A percentile compares a stretch with the other conserved stretches of the same genome.
These are phyloP conservation scores for Lacerta agilis DNA, from an alignment of 2,797 vertebrate species.

Conservation along the genomic window DNA sequence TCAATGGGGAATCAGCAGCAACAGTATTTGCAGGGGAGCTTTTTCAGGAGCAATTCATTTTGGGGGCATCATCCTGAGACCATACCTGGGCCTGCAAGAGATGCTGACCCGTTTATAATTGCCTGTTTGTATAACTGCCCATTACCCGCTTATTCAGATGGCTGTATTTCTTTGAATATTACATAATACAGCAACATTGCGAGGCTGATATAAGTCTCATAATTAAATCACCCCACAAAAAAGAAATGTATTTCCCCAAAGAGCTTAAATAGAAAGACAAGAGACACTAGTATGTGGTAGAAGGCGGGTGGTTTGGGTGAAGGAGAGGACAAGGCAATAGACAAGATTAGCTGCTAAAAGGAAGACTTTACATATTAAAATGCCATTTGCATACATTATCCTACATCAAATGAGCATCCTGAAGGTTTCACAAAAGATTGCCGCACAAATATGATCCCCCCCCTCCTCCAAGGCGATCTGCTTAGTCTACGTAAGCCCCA, in stretches of 20 bases:
- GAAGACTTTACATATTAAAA: constrained; percentile 34
- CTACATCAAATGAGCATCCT: constrained; percentile 5
- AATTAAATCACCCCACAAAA: constrained; percentile 7
- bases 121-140: no score
- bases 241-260: neutral
- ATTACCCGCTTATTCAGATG: no score
- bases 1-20: neutral
- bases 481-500: constrained; percentile 3
- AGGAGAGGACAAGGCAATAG: constrained; percentile 3
- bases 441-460: constrained; percentile 5
- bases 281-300: neutral
- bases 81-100: no score
- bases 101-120: neutral
- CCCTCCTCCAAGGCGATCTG: neutral
- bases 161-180: neutral
- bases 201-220: constrained; percentile 2
- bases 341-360: constrained; percentile 10
- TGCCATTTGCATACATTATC: neutral
- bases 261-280: constrained; percentile 2
- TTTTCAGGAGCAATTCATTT: neutral
- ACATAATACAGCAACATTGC: constrained; percentile 1
- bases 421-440: neutral
- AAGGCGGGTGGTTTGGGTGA: neutral
- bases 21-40: neutral
- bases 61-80: no score